These are phyloP conservation scores for Montipora capricornis DNA, from an alignment of 64 coral and sea anemone species.

Conservation along the genomic window DNA sequence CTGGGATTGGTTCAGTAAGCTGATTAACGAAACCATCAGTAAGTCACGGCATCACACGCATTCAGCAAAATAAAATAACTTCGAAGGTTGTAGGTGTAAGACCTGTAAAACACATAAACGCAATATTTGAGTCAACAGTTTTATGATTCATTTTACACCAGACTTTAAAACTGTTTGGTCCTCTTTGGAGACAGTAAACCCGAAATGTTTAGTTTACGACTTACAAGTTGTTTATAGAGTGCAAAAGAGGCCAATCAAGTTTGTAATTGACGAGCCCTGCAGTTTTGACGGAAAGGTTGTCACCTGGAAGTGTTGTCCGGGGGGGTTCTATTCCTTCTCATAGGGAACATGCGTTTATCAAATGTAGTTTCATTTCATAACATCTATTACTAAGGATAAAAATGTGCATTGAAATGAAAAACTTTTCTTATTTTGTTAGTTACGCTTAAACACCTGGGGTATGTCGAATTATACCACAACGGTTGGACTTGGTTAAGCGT, in stretches of 20 bases:
- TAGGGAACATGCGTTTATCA: too few species aligned
- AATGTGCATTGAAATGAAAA: neutral
- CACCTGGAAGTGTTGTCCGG: neutral
- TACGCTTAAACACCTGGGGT: too few species aligned
- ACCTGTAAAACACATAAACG: too few species aligned
- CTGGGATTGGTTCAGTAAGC: slow-evolving; percentile 38
- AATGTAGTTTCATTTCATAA: too few species aligned
- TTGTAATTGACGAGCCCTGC: neutral
- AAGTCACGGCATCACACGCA: slow-evolving; percentile 30
- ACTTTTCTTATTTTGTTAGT: neutral
- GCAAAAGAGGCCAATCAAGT: neutral
- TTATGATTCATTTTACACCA: neutral
- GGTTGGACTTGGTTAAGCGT: neutral
- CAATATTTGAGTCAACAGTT: neutral
- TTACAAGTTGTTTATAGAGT: slow-evolving; percentile 24
- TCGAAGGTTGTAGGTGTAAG: neutral
- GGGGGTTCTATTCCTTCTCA: too few species aligned
- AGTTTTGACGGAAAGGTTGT: neutral
- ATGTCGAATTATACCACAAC: neutral
- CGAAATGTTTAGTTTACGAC: slow-evolving; percentile 38
- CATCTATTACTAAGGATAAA: neutral
- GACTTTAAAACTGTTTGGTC: neutral
- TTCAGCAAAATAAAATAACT: neutral
- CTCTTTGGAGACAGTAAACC: neutral
- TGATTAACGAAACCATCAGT: slow-evolving; percentile 46